A percentile compares a stretch with the other conserved stretches of the same genome.
Conservation (phyloP, 1,140 invertebrate genomes). For the Prorops nasuta region DNA sequence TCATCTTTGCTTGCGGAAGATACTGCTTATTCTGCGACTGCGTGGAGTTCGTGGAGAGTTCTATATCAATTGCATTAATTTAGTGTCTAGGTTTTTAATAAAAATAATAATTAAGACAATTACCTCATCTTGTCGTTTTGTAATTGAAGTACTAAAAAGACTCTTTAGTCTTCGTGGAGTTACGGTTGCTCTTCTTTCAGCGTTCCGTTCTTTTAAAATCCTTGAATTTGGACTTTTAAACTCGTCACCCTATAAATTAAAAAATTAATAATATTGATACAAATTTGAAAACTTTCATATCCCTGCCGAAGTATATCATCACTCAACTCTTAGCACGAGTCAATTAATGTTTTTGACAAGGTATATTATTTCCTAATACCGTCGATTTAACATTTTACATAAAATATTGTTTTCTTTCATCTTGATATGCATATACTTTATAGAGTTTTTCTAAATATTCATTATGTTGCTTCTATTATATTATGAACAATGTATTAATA, state of each 20-base stretch:
- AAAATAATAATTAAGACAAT: slow-evolving; percentile 1
- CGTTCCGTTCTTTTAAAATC: slow-evolving; percentile 38
- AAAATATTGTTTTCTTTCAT: too few relatives aligned
- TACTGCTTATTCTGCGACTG: slow-evolving; percentile 35
- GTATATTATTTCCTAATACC: too few relatives aligned
- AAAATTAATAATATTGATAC: slow-evolving; percentile 4
- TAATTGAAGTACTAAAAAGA: slow-evolving; percentile 27
- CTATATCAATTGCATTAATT: slow-evolving; percentile 25
- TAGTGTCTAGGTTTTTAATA: not conserved
- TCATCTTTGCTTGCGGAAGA: slow-evolving; percentile 42
- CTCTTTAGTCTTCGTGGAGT: slow-evolving; percentile 35
- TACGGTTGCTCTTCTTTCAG: slow-evolving; percentile 26
- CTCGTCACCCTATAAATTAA: slow-evolving; percentile 32
- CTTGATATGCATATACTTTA: too few relatives aligned
- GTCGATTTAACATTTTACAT: too few relatives aligned
- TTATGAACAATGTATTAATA: too few relatives aligned
- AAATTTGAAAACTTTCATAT: too few relatives aligned
- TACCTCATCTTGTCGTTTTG: slow-evolving; percentile 37
- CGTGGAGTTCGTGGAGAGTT: slow-evolving; percentile 34
- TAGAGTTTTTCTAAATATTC: too few relatives aligned
- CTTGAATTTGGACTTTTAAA: slow-evolving; percentile 33
- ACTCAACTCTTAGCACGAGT: too few relatives aligned
- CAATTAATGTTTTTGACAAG: too few relatives aligned
- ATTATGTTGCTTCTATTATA: too few relatives aligned
- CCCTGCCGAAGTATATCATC: too few relatives aligned